phyloP scores from a whole-genome alignment of 2,113 vertebrate genomes.

The Muntiacus reevesi region DNA sequence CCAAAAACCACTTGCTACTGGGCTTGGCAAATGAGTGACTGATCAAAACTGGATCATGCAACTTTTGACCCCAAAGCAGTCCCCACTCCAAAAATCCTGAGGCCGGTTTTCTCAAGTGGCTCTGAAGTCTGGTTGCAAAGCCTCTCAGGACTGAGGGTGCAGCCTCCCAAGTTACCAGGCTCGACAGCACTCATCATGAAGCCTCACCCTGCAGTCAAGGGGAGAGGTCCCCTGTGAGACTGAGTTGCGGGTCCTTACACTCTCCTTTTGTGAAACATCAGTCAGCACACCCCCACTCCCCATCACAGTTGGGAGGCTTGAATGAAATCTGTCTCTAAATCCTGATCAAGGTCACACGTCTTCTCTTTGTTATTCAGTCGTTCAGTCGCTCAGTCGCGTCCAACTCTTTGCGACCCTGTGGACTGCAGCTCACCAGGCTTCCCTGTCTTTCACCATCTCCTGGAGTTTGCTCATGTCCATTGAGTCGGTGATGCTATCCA shows the following conservation, averaged over 20 bases:
- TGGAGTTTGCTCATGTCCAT: neutral
- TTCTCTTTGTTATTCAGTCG: neutral
- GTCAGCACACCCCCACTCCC: fast-evolving
- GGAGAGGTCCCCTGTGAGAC: neutral
- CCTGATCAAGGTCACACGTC: fast-evolving
- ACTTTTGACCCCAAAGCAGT: neutral
- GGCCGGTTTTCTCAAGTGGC: neutral
- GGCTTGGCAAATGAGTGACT: neutral
- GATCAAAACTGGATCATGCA: neutral
- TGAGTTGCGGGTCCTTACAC: fast-evolving
- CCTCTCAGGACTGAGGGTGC: neutral
- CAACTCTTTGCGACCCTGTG: neutral
- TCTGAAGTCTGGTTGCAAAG: neutral
- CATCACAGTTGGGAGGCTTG: neutral
- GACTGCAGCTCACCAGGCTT: neutral
- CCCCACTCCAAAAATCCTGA: fast-evolving
- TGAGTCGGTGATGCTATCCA: neutral
- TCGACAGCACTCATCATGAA: neutral
- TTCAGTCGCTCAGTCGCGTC: neutral
- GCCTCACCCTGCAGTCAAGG: neutral
- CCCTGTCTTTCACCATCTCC: neutral
- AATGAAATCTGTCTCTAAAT: fast-evolving
- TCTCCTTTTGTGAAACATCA: neutral
- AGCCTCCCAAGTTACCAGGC: neutral
- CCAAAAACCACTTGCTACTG: fast-evolving